Evolutionary conservation across 2,888 invertebrate species (phyloP), one percentile per base, ranked within the genome.

Genomic region (Watsonalla cultraria): DNA sequence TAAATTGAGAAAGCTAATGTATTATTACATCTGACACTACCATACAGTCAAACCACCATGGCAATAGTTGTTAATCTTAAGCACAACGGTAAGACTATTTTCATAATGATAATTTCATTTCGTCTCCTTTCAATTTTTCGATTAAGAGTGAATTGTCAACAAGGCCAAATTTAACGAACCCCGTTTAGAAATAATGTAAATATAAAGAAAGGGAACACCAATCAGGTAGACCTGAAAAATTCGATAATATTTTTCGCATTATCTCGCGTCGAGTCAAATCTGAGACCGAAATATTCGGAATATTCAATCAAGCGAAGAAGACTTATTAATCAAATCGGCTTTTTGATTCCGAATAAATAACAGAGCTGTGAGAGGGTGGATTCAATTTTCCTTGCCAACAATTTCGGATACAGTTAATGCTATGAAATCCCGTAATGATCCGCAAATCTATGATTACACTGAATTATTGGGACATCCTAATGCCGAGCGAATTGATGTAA

Each of bases 311-410:
- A 54, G 54, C 51, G 59, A 62, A 61, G 59, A 64, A 69, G 59
- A 62, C 60, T 57, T 67, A 68, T 70, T 75, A 74, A 78, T 78
- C 70, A 72, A 61, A 57, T 60, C 54, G 58, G 67, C 62, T 62
- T 74, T 73, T 73, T 72, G 66, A 66, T 70, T 74, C 56, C 51
- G 56, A 72, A 74, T 68, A 74, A 72, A 74, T 69, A 70, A 71
- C 59, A 70, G 56, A 54, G 55, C 60, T 67, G 67, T 66, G 65
- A 50, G 63, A 15, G 61, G 66, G 61, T 45, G 62, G 59, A 69
- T 68, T 64, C 62, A 71, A 76, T 75, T 74, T 71, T 77, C 70
- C 67, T 59, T 62, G 42, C 60, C 69, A 68, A 62, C 70, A 65
- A 74, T 65, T 76, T 68, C 54, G 55, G 64, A 57, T 61, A 61